These are phyloP conservation scores for Caenorhabditis plicata DNA, from an alignment of 2,888 invertebrate genomes.

Conservation along the genomic window DNA sequence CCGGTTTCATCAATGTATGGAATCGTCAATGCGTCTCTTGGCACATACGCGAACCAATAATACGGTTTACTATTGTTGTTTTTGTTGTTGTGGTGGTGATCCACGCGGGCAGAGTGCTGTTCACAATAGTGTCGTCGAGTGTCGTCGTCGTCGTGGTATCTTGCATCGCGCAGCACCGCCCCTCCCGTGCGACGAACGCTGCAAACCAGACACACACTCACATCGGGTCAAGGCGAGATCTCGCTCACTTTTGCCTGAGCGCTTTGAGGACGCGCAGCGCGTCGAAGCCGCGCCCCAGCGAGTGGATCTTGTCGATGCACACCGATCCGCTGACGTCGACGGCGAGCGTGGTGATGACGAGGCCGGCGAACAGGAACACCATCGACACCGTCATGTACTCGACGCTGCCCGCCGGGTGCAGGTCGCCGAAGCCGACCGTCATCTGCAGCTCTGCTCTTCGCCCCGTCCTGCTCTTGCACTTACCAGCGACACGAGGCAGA, in stretches of 20 bases:
- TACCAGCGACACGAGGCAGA: conserved; percentile 62
- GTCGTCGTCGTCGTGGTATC: conserved; percentile 20
- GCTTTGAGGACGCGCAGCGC: conserved; percentile 38
- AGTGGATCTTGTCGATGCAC: conserved; percentile 52
- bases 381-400: conserved; percentile 57
- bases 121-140: conserved; percentile 15
- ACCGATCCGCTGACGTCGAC: conserved; percentile 55
- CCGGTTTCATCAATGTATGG: conserved; percentile 54
- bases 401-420: conserved; percentile 49
- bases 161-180: conserved; percentile 28
- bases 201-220: conserved; percentile 2
- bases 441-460: conserved; percentile 37
- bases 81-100: conserved; percentile 19
- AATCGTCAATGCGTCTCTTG: conserved; percentile 48
- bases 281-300: conserved; percentile 47
- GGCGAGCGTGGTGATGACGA: conserved; percentile 48
- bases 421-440: conserved; percentile 64
- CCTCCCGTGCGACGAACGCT: conserved; percentile 38
- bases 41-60: conserved; percentile 54
- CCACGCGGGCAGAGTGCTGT: no score
- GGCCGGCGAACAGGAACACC: conserved; percentile 60
- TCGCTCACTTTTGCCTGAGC: conserved; percentile 15
- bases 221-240: not conserved
- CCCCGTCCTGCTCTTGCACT: no score
- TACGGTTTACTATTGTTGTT: conserved; percentile 12